These are phyloP conservation scores for Chymomyza fuscimana DNA, from an alignment of 2,888 invertebrate species.

Conservation along the genomic window DNA sequence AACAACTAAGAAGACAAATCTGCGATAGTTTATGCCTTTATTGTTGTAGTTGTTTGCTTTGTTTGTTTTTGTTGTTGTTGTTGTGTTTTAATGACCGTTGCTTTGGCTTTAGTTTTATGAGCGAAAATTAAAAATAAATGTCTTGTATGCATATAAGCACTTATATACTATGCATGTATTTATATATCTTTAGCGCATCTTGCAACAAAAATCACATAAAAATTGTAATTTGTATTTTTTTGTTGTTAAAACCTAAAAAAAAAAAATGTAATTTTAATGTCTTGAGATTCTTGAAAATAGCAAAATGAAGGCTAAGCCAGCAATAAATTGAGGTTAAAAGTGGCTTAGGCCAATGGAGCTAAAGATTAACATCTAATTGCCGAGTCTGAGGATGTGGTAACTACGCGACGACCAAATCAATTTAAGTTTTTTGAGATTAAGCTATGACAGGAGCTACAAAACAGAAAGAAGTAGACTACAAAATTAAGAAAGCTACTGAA, in stretches of 20 bases:
- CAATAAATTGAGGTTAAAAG: neutral
- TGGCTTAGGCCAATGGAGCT: neutral
- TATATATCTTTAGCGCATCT: neutral
- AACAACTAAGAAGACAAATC: constrained; percentile 10
- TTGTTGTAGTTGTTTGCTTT: neutral
- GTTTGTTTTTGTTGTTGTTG: constrained; percentile 23
- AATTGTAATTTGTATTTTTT: constrained; percentile 26
- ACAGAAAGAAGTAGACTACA: no score
- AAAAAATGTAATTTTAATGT: neutral
- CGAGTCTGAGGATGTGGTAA: neutral
- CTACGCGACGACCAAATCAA: neutral
- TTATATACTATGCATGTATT: neutral
- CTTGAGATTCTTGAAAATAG: neutral
- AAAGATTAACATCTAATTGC: neutral
- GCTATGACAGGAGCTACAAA: neutral
- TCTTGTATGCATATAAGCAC: constrained; percentile 31
- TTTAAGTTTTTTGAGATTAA: no score
- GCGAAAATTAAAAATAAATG: constrained; percentile 67
- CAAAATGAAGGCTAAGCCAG: neutral
- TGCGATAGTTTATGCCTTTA: neutral
- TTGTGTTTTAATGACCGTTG: constrained; percentile 23
- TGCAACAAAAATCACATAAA: neutral
- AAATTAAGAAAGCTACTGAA: no score
- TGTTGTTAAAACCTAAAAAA: neutral
- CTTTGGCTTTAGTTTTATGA: constrained; percentile 48